Percentiles rank a stretch among this genome's conserved stretches.
phyloP scores from a whole-genome alignment of 2,888 invertebrate species.

The Chalcosyrphus nemorum region DNA sequence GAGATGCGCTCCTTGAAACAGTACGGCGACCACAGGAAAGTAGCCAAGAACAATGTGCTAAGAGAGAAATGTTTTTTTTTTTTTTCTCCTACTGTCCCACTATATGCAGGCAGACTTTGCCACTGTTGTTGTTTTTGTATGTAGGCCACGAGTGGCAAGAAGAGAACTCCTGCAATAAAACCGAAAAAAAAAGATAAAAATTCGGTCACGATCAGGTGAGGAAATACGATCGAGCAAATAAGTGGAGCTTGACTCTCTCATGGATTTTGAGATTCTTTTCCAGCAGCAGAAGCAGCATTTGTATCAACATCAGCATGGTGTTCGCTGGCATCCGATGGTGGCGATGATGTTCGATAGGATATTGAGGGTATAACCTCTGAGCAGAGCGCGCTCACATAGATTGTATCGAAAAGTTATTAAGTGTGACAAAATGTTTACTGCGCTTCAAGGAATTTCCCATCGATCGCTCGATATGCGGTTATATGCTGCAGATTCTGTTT shows the following conservation, averaged over 20 bases:
- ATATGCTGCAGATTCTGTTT: conserved; percentile 7
- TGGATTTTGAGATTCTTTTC: conserved; percentile 49
- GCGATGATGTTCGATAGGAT: conserved; percentile 70
- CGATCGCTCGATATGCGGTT: conserved; percentile 67
- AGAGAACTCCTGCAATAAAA: conserved; percentile 34
- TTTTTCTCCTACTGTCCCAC: conserved; percentile 27
- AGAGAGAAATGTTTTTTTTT: conserved; percentile 36
- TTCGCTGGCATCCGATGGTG: conserved; percentile 60
- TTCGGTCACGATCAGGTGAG: conserved; percentile 73
- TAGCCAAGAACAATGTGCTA: conserved; percentile 53
- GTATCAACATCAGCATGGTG: conserved; percentile 37
- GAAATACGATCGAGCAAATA: conserved; percentile 72
- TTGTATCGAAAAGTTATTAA: conserved; percentile 74
- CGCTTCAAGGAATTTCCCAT: conserved; percentile 73
- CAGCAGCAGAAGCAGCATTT: conserved; percentile 27
- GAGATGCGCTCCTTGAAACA: conserved; percentile 49
- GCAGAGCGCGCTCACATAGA: conserved; percentile 58
- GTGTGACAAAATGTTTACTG: conserved; percentile 74
- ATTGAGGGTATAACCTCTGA: conserved; percentile 69
- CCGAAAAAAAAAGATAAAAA: conserved; percentile 42
- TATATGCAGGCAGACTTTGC: conserved; percentile 37
- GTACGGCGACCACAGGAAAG: background rate
- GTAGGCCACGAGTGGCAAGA: conserved; percentile 58
- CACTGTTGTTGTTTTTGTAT: conserved; percentile 52
- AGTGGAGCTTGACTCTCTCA: conserved; percentile 73